These are phyloP conservation scores for Phoxinus dragarum DNA, from an alignment of 2,797 vertebrate genomes.

Conservation along the genomic window DNA sequence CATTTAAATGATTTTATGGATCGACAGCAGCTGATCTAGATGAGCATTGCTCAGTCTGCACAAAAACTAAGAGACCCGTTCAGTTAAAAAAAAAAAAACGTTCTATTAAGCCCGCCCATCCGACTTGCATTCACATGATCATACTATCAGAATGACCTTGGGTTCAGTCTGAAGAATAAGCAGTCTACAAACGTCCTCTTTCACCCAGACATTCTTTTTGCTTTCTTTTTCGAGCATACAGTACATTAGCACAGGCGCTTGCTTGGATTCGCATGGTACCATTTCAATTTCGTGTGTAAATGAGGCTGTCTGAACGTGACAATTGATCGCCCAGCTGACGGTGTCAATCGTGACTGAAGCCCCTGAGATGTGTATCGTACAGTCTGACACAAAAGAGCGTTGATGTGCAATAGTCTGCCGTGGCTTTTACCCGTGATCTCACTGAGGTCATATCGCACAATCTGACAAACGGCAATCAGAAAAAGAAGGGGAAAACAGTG, in stretches of 20 bases:
- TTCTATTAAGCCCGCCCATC: background rate
- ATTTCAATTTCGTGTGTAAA: constrained; percentile 32
- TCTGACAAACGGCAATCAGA: constrained; percentile 27
- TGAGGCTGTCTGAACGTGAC: constrained; percentile 18
- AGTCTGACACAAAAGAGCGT: constrained; percentile 29
- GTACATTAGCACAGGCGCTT: background rate
- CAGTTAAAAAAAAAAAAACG: background rate
- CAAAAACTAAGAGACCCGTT: background rate
- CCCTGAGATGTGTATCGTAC: constrained; percentile 36
- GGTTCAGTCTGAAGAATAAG: background rate
- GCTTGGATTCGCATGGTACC: constrained; percentile 25
- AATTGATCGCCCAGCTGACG: background rate
- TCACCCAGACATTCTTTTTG: background rate
- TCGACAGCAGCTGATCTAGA: background rate
- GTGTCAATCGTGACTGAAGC: constrained; percentile 18
- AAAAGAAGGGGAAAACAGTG: background rate
- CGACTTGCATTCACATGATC: background rate
- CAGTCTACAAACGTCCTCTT: background rate
- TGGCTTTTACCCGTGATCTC: background rate
- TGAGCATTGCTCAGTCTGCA: background rate
- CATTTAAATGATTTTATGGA: background rate
- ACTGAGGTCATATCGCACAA: constrained; percentile 15
- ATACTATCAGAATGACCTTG: constrained; percentile 11
- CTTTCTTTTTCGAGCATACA: background rate
- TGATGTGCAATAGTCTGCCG: constrained; percentile 12